phyloP scores from a whole-genome alignment of 2,797 vertebrate species.

The Hippocampus kuda region DNA sequence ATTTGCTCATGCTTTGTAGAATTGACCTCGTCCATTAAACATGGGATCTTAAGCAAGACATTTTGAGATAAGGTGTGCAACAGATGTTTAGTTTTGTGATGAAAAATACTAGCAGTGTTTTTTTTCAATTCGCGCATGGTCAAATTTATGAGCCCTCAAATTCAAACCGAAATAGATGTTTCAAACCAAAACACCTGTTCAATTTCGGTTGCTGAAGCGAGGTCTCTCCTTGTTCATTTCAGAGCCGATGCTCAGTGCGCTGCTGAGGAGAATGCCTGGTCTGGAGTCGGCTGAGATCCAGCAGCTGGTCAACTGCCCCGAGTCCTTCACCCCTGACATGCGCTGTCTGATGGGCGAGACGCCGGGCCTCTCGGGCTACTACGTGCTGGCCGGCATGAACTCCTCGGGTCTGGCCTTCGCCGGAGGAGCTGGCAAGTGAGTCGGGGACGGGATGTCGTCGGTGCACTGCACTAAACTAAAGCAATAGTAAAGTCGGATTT shows the following conservation, averaged over 20 bases:
- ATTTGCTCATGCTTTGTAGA: no score
- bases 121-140: no score
- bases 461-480: background rate
- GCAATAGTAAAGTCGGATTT: background rate
- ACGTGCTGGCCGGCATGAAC: slow-evolving; percentile 92
- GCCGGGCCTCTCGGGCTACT: slow-evolving; percentile 77
- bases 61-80: no score
- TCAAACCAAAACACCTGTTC: background rate
- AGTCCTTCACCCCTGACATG: slow-evolving; percentile 96
- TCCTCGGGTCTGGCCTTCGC: slow-evolving; percentile 86
- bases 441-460: background rate
- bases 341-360: slow-evolving; percentile 93
- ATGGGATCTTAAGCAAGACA: no score
- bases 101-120: no score
- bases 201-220: background rate
- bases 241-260: slow-evolving; percentile 85
- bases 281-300: slow-evolving; percentile 83
- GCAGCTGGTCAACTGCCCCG: slow-evolving; percentile 91
- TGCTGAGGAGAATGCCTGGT: slow-evolving; percentile 83
- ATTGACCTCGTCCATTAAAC: no score
- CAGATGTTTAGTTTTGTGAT: no score
- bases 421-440: slow-evolving; percentile 92
- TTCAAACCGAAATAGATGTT: no score
- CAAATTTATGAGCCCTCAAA: no score
- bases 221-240: slow-evolving; percentile 4